These are phyloP conservation scores for Lathronympha strigana DNA, from an alignment of 2,888 invertebrate genomes.

Conservation along the genomic window DNA sequence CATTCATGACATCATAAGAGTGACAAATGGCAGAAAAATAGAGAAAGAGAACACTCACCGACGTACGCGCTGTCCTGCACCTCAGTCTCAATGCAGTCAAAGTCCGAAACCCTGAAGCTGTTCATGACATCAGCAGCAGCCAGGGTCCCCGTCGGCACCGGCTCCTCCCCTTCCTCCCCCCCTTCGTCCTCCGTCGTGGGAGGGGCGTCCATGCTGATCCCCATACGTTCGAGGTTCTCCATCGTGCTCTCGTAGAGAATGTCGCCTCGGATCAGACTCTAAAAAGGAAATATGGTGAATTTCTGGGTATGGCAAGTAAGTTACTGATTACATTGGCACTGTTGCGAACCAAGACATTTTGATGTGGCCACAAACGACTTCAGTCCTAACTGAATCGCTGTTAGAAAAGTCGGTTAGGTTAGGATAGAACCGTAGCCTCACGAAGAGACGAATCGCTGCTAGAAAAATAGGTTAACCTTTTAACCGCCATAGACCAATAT, in stretches of 20 bases:
- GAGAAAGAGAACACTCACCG: constrained; percentile 55
- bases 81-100: constrained; percentile 75
- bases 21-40: not conserved
- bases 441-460: too few species aligned
- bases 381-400: too few species aligned
- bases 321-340: too few species aligned
- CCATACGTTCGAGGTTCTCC: constrained; percentile 69
- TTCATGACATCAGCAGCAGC: constrained; percentile 72
- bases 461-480: too few species aligned
- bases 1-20: too few species aligned
- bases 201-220: constrained; percentile 63
- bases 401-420: too few species aligned
- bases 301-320: too few species aligned
- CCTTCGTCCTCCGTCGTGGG: constrained; percentile 52
- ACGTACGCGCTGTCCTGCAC: constrained; percentile 65
- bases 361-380: too few species aligned
- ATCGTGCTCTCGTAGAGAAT: constrained; percentile 71
- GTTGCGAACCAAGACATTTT: too few species aligned
- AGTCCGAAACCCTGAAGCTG: constrained; percentile 67
- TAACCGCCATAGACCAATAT: too few species aligned
- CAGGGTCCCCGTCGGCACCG: constrained; percentile 53
- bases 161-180: constrained; percentile 58
- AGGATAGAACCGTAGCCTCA: too few species aligned
- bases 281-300: too few species aligned
- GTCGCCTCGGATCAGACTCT: constrained; percentile 69